Evolutionary conservation across 2,888 invertebrate species (phyloP), one percentile per base, ranked within the genome.

Genomic region (Seira ritae): DNA sequence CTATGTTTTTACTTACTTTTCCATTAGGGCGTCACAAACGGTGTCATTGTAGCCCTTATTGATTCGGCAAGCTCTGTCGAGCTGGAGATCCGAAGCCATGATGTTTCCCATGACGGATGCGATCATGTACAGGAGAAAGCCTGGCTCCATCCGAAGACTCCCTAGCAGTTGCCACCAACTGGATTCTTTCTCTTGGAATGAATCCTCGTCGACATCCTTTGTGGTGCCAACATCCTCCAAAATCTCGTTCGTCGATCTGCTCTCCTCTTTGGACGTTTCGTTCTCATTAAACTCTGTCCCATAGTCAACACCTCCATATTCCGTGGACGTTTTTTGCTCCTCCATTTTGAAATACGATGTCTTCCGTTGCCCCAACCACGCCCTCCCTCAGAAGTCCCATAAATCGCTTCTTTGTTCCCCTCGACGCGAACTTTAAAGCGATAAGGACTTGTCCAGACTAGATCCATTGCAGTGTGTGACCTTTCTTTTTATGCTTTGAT

Each of bases 101-200:
- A 89, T 76, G 68, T 88, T 88, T 15, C 88, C 89, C 86, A 89
- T 85, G 23, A 88, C 85, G 4, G 87, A 87, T 0, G 87, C 89
- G 6, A 80, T 86, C 88, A 89, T 88, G 84, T 88, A 86, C 37
- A 89, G 12, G 0, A 89, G 69, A 15, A 89, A 82, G 0, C 86
- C 88, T 0, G 88, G 88, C 60, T 89, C 89, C 74, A 89, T 88
- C 4, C 84, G 73, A 65, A 87, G 50, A 62, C 69, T 73, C 0
- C 77, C 68, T 6, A 82, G 20, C 1, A 77, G 42, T 22, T 10
- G 67, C 81, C 81, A 81, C 74, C 72, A 74, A 31, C 70, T 42
- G 0, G 70, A 50, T 50, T 70, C 66, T 31, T 79, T 67, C 17
- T 1, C 3, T 1, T 20, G 15, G 1, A 22, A n/a, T 1, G 22